phyloP scores from a whole-genome alignment of 2,888 invertebrate species.

The Ctena decussata region DNA sequence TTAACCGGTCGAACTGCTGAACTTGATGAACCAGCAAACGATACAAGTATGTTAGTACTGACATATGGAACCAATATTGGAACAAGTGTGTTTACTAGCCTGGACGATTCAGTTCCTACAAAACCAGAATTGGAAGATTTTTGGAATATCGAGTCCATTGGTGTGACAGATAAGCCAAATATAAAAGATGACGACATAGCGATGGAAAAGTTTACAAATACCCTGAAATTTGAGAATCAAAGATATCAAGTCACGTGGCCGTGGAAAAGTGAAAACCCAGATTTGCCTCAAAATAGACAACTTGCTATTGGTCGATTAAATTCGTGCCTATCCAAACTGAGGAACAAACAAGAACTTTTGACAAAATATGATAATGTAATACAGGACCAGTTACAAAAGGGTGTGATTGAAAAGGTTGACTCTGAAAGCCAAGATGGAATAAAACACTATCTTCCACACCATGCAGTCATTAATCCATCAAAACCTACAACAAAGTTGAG shows the following conservation, averaged over 20 bases:
- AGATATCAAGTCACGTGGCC: slow-evolving; percentile 39
- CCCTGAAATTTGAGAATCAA: slow-evolving; percentile 18
- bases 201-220: slow-evolving; percentile 28
- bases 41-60: neutral
- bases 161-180: slow-evolving; percentile 10
- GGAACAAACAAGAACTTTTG: slow-evolving; percentile 6
- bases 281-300: slow-evolving; percentile 29
- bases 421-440: neutral
- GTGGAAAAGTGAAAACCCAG: slow-evolving; percentile 29
- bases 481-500: slow-evolving; percentile 20
- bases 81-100: neutral
- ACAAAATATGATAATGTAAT: slow-evolving; percentile 16
- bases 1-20: neutral
- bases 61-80: neutral
- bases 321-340: slow-evolving; percentile 19
- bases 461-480: slow-evolving; percentile 28
- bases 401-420: slow-evolving; percentile 37
- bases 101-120: neutral
- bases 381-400: slow-evolving; percentile 11
- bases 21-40: neutral
- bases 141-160: slow-evolving; percentile 36
- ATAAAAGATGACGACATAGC: slow-evolving; percentile 14
- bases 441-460: slow-evolving; percentile 40
- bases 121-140: slow-evolving; percentile 20
- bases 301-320: slow-evolving; percentile 32